Conservation (phyloP, 2,113 vertebrate genomes). For the Oryzias curvinotus region DNA sequence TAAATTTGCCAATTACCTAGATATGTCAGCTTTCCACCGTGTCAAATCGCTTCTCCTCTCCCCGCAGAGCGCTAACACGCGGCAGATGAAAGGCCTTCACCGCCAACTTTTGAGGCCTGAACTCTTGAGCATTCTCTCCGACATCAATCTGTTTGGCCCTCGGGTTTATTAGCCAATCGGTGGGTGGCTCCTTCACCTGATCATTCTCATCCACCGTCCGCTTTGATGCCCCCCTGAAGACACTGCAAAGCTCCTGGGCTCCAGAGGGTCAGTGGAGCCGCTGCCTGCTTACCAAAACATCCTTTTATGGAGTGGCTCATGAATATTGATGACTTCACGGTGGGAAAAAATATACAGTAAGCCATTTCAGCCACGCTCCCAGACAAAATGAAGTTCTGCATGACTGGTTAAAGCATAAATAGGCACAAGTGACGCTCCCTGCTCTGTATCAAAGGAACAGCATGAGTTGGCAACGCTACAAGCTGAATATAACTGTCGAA, state of each 20-base stretch:
- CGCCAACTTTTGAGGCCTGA: slow-evolving; percentile 12
- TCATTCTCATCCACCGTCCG: slow-evolving; percentile 23
- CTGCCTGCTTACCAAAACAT: slow-evolving; percentile 30
- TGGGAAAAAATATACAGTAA: slow-evolving; percentile 33
- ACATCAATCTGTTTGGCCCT: slow-evolving; percentile 31
- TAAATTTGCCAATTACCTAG: slow-evolving; percentile 4
- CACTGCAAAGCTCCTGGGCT: slow-evolving; percentile 13
- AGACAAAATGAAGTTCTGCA: slow-evolving; percentile 37
- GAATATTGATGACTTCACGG: slow-evolving; percentile 56
- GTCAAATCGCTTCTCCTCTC: slow-evolving; percentile 2
- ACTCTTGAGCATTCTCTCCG: slow-evolving; percentile 10
- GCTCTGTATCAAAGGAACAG: slow-evolving; percentile 15
- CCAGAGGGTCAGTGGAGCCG: slow-evolving; percentile 26
- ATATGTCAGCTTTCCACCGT: not conserved
- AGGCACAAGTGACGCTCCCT: slow-evolving; percentile 19
- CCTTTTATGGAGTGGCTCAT: slow-evolving; percentile 48
- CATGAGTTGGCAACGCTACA: slow-evolving; percentile 3
- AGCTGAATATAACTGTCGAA: not conserved
- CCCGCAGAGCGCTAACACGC: not conserved
- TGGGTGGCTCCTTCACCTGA: slow-evolving; percentile 28
- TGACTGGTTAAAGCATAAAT: slow-evolving; percentile 24
- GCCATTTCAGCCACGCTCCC: slow-evolving; percentile 27
- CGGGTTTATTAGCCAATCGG: slow-evolving; percentile 45
- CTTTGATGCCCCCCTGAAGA: slow-evolving; percentile 53
- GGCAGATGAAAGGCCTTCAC: slow-evolving; percentile 12